Percentiles rank a stretch among this genome's conserved stretches.
phyloP scores from a whole-genome alignment of 2,797 vertebrate genomes.

The Molossus molossus region DNA sequence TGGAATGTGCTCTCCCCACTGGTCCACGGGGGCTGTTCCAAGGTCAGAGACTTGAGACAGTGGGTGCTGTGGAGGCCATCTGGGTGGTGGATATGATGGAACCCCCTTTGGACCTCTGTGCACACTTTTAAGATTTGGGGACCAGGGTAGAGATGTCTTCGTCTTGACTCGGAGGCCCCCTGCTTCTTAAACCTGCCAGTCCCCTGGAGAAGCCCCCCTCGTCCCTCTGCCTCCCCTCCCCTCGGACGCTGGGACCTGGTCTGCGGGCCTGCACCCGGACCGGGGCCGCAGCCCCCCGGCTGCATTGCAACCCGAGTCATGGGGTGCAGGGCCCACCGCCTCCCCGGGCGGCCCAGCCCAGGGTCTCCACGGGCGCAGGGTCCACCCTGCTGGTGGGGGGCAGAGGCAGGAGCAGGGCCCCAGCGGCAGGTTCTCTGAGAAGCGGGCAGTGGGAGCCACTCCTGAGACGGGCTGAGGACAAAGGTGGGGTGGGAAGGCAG shows the following conservation, averaged over 20 bases:
- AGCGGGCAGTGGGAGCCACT: not conserved
- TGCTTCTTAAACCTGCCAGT: not conserved
- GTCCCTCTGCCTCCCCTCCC: not conserved
- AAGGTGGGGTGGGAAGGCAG: not conserved
- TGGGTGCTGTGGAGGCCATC: fast-evolving
- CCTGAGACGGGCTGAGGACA: not conserved
- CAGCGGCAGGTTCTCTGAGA: not conserved
- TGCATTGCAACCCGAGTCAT: fast-evolving
- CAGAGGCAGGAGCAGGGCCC: not conserved
- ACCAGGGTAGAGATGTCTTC: fast-evolving
- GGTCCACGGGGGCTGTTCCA: not conserved
- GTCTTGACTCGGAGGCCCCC: no score
- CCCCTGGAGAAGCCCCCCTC: fast-evolving
- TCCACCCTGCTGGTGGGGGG: fast-evolving
- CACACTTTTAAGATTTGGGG: not conserved
- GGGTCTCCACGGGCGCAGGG: not conserved
- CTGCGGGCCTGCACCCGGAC: no score
- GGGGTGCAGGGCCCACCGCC: not conserved
- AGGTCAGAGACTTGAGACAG: not conserved
- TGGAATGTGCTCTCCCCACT: not conserved
- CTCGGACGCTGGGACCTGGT: fast-evolving
- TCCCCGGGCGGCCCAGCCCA: not conserved
- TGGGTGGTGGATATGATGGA: fast-evolving
- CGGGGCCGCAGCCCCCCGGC: fast-evolving
- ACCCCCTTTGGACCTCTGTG: not conserved